A percentile compares a stretch with the other conserved stretches of the same genome.
Conservation (phyloP, 64 coral and sea anemone species). For the Montipora foliosa region DNA sequence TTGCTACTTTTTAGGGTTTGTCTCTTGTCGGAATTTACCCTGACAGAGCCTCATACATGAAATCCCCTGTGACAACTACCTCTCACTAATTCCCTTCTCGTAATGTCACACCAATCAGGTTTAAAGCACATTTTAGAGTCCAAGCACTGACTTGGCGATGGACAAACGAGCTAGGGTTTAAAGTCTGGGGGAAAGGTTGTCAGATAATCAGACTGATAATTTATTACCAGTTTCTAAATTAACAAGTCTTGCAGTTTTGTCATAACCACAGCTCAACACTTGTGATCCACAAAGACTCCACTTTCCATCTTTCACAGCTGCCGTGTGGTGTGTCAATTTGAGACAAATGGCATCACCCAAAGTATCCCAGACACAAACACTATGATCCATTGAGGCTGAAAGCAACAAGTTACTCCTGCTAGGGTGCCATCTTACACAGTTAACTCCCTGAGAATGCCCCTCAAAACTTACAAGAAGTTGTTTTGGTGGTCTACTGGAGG, state of each 20-base stretch:
- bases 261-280: conserved; percentile 94
- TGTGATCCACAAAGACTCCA: conserved; percentile 81
- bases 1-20: too few species aligned
- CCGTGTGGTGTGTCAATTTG: conserved; percentile 61
- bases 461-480: conserved; percentile 45
- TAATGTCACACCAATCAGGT: too few species aligned
- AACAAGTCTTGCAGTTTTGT: conserved; percentile 80
- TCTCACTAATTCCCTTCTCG: too few species aligned
- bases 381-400: conserved; percentile 88
- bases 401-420: conserved; percentile 71
- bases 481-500: conserved; percentile 56
- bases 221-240: conserved; percentile 78
- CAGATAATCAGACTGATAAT: too few species aligned
- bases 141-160: too few species aligned
- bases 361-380: conserved; percentile 83
- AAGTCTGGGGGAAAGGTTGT: too few species aligned
- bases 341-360: conserved; percentile 27
- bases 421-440: conserved; percentile 84
- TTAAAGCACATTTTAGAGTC: too few species aligned
- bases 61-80: too few species aligned
- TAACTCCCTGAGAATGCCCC: conserved; percentile 70
- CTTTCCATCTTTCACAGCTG: conserved; percentile 84
- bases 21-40: too few species aligned
- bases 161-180: too few species aligned
- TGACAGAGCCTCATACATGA: too few species aligned